Base-by-base conservation (phyloP, 2,888 invertebrate genomes). In the Sycophila texana region DNA sequence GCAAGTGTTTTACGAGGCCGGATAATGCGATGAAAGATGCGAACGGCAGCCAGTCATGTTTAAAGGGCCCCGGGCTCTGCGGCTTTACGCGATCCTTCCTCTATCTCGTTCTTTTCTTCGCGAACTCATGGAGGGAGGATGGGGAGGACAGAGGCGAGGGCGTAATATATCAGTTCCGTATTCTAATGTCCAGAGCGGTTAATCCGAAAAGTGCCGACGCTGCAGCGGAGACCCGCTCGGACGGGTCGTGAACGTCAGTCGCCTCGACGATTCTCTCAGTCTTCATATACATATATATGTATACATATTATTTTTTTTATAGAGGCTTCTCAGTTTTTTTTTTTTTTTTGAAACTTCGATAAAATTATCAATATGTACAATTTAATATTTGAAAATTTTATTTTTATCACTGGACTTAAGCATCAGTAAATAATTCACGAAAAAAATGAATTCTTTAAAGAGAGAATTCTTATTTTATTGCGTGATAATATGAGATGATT, bases 11-110 rank as follows among this genome's bases (percentile, higher is more conserved):
- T 90, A 89, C 88, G 89, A 88, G 87, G 86, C 18, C 58, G 86
- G 87, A 89, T 90, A 90, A 90, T 87, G 86, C 89, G 89, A 90
- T 90, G 90, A 90, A 85, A 86, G 89, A 90, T 90, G 89, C 88
- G 88, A 86, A 83, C 86, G 83, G 84, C 84, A 86, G 82, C 85
- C 89, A 87, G 88, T 88, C 88, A 90, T 88, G 89, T 90, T 83
- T 86, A 85, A 89, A 89, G 88, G 86, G 85, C 74, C 30, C 22
- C 57, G 18, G 49, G 49, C n/a, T 30, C 20, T 30, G 65, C 49
- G 55, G n/a, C 26, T 67, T 18, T 58, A 53, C 68, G 30, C 70
- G 49, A 65, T 57, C 66, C 61, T 47, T 82, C 84, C 18, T 20
- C 70, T 14, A 30, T 70, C 72, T 63, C 81, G 83, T 79, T 83